A percentile compares a stretch with the other conserved stretches of the same genome.
These are phyloP conservation scores for Tholera decimalis DNA, from an alignment of 2,888 invertebrate genomes.

Conservation along the genomic window DNA sequence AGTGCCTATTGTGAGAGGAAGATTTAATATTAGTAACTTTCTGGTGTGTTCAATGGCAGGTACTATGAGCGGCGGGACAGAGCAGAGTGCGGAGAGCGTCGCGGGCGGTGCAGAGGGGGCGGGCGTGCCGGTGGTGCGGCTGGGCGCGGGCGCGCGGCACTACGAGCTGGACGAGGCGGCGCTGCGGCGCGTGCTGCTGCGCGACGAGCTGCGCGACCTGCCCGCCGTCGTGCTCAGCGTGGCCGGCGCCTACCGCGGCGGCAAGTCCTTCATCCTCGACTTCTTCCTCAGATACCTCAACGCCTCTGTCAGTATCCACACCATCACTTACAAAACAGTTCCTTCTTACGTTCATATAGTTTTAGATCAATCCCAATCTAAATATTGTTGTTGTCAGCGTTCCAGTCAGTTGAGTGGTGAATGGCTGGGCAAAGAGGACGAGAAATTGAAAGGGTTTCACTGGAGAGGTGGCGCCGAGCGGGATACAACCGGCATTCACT, in stretches of 20 bases:
- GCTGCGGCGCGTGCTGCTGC: slow-evolving; percentile 58
- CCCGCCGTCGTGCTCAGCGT: slow-evolving; percentile 73
- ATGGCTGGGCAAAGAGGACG: slow-evolving; percentile 94
- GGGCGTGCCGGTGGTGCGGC: slow-evolving; percentile 65
- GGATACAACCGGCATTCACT: slow-evolving; percentile 97
- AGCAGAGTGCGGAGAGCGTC: slow-evolving; percentile 59
- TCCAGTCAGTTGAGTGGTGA: slow-evolving; percentile 57
- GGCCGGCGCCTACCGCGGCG: slow-evolving; percentile 73
- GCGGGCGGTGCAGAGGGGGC: slow-evolving; percentile 33
- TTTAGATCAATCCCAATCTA: neutral
- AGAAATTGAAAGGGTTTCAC: slow-evolving; percentile 96
- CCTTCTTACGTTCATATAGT: neutral
- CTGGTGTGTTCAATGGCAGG: no score
- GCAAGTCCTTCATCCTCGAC: slow-evolving; percentile 76
- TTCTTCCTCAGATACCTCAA: slow-evolving; percentile 57
- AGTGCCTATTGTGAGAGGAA: no score
- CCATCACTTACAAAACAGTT: no score
- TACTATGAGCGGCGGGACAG: slow-evolving; percentile 4
- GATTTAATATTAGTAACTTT: no score
- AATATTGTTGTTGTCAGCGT: slow-evolving; percentile 47
- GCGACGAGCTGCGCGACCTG: slow-evolving; percentile 61
- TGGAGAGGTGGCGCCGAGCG: slow-evolving; percentile 98
- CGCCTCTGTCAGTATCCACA: slow-evolving; percentile 66
- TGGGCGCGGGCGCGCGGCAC: slow-evolving; percentile 36
- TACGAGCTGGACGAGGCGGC: slow-evolving; percentile 64